Evolutionary conservation across 2,888 invertebrate species (phyloP).

Genomic region (Synergus laeviventris): DNA sequence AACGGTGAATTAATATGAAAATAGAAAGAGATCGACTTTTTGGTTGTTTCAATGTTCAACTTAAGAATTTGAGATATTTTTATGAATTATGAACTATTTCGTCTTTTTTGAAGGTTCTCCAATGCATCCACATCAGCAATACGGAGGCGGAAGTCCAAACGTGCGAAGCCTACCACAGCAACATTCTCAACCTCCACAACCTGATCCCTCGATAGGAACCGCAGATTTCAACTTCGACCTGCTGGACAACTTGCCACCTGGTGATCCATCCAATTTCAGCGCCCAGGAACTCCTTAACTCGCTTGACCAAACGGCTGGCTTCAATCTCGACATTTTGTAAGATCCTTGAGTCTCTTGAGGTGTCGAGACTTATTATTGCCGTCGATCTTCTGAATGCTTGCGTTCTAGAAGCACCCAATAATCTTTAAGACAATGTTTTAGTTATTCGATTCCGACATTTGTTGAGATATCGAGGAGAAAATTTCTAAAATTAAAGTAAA

Average conservation of each 20-base stretch:
- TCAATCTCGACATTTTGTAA: constrained; percentile 74
- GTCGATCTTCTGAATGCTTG: neutral
- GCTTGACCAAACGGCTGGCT: constrained; percentile 84
- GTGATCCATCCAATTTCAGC: constrained; percentile 86
- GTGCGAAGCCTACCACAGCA: constrained; percentile 72
- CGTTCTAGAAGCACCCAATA: neutral
- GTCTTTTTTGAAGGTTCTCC: constrained; percentile 67
- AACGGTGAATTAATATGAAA: too few species aligned
- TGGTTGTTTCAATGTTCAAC: too few species aligned
- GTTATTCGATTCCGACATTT: too few species aligned
- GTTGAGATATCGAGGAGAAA: too few species aligned
- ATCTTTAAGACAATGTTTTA: neutral
- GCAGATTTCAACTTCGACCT: constrained; percentile 90
- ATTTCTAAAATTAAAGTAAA: too few species aligned
- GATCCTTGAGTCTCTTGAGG: constrained; percentile 52
- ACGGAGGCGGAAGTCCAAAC: constrained; percentile 71
- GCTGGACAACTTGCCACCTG: constrained; percentile 87
- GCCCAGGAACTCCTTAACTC: constrained; percentile 91
- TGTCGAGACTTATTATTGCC: constrained; percentile 42
- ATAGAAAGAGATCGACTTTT: too few species aligned
- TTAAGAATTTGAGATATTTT: too few species aligned
- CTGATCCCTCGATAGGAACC: constrained; percentile 69
- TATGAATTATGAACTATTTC: neutral
- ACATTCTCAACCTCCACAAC: constrained; percentile 65
- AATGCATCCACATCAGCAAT: constrained; percentile 75